Percentiles rank a stretch among this genome's conserved stretches.
Conservation (phyloP, 2,797 vertebrate genomes). For the Sebastes variabilis region DNA sequence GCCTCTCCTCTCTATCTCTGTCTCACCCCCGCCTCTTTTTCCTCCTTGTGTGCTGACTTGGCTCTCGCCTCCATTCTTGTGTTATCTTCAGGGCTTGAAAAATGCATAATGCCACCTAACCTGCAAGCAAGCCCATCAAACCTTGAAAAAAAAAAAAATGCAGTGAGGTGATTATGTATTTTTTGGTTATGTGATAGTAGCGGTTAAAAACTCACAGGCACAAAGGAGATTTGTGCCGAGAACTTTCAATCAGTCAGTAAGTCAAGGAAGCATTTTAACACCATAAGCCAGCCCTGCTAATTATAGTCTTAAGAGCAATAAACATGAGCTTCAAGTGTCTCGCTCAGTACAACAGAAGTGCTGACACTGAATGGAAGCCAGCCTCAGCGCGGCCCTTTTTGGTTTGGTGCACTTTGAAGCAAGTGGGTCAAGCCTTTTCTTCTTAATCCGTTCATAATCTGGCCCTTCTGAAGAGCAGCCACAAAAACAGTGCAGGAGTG, state of each 20-base stretch:
- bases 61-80: slow-evolving; percentile 47
- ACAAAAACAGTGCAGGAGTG: slow-evolving; percentile 52
- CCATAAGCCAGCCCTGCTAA: slow-evolving; percentile 61
- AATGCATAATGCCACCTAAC: slow-evolving; percentile 55
- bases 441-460: slow-evolving; percentile 79
- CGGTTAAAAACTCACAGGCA: not conserved
- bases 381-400: slow-evolving; percentile 43
- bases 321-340: slow-evolving; percentile 62
- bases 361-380: slow-evolving; percentile 60
- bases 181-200: not conserved
- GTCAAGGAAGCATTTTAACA: slow-evolving; percentile 50
- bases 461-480: slow-evolving; percentile 59
- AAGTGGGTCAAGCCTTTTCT: slow-evolving; percentile 81
- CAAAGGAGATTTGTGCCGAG: slow-evolving; percentile 6
- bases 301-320: slow-evolving; percentile 69
- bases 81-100: slow-evolving; percentile 51
- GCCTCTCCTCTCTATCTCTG: slow-evolving; percentile 44
- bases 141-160: not conserved
- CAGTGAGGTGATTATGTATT: slow-evolving; percentile 1
- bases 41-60: slow-evolving; percentile 64
- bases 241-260: slow-evolving; percentile 52
- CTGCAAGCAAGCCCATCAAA: slow-evolving; percentile 33
- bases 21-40: not conserved
- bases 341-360: slow-evolving; percentile 47
- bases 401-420: slow-evolving; percentile 66